phyloP scores from a whole-genome alignment of 2,797 vertebrate genomes.

The Remorina albescens region DNA sequence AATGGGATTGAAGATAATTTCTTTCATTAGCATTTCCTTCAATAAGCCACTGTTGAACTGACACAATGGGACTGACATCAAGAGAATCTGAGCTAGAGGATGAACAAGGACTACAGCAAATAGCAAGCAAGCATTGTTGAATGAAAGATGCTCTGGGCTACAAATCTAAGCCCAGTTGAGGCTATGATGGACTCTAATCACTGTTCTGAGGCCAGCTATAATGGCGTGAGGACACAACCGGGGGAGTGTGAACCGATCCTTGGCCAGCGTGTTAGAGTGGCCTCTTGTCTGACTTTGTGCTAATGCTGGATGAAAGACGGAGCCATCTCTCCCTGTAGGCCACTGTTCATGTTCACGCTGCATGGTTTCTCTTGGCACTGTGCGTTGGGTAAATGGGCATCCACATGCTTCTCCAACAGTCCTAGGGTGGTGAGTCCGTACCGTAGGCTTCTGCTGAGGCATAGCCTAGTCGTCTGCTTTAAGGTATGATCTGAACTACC shows the following conservation, averaged over 20 bases:
- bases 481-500: slow-evolving; percentile 48
- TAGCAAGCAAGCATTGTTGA: slow-evolving; percentile 67
- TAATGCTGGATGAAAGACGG: slow-evolving; percentile 63
- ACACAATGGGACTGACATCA: slow-evolving; percentile 69
- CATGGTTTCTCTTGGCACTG: slow-evolving; percentile 80
- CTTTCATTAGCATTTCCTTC: slow-evolving; percentile 60
- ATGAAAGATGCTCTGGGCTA: slow-evolving; percentile 43
- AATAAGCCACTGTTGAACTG: slow-evolving; percentile 60
- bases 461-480: slow-evolving; percentile 50
- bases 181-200: slow-evolving; percentile 49
- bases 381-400: slow-evolving; percentile 65
- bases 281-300: slow-evolving; percentile 46
- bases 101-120: slow-evolving; percentile 65
- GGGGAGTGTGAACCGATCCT: slow-evolving; percentile 48
- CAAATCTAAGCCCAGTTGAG: slow-evolving; percentile 53
- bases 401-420: slow-evolving; percentile 63
- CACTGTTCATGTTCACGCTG: slow-evolving; percentile 63
- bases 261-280: slow-evolving; percentile 38
- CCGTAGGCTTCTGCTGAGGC: slow-evolving; percentile 48
- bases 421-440: slow-evolving; percentile 56
- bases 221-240: slow-evolving; percentile 13
- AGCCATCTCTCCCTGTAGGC: slow-evolving; percentile 61
- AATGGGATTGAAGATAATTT: slow-evolving; percentile 38
- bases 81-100: slow-evolving; percentile 68
- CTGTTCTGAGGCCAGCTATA: slow-evolving; percentile 59